Conservation (phyloP, 2,113 vertebrate genomes). For the Chaenogobius annularis region DNA sequence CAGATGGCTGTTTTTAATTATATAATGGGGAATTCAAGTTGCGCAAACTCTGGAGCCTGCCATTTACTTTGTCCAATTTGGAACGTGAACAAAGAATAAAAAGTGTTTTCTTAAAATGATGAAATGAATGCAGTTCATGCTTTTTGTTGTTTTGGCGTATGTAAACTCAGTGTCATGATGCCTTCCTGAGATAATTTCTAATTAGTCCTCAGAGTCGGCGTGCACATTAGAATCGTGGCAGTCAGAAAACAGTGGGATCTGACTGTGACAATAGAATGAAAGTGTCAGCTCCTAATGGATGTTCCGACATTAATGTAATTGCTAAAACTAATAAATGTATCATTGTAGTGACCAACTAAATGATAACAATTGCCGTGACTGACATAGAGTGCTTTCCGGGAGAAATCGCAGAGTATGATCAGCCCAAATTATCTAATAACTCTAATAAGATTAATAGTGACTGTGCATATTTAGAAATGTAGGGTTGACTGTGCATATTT, state of each 20-base stretch:
- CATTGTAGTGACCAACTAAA: not conserved
- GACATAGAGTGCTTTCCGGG: not conserved
- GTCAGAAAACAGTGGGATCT: not conserved
- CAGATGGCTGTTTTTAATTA: not conserved
- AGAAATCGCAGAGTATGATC: not conserved
- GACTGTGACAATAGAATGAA: not conserved
- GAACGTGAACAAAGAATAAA: not conserved
- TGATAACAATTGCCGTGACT: not conserved
- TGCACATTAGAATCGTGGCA: not conserved
- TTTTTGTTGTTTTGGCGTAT: not conserved
- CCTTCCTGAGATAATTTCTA: not conserved
- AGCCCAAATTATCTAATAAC: not conserved
- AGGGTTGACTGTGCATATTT: not conserved
- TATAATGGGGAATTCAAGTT: not conserved
- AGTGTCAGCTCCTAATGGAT: not conserved
- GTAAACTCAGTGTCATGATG: not conserved
- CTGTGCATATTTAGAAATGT: not conserved
- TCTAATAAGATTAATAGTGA: not conserved
- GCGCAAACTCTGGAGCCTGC: not conserved
- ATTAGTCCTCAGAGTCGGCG: not conserved
- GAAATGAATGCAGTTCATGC: not conserved
- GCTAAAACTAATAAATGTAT: not conserved
- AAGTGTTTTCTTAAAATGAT: not conserved
- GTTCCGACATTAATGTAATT: constrained; percentile 1
- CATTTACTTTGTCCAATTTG: not conserved